These are phyloP conservation scores for Parauchenoglanis punctatus DNA, from an alignment of 2,797 vertebrate genomes.

Conservation along the genomic window DNA sequence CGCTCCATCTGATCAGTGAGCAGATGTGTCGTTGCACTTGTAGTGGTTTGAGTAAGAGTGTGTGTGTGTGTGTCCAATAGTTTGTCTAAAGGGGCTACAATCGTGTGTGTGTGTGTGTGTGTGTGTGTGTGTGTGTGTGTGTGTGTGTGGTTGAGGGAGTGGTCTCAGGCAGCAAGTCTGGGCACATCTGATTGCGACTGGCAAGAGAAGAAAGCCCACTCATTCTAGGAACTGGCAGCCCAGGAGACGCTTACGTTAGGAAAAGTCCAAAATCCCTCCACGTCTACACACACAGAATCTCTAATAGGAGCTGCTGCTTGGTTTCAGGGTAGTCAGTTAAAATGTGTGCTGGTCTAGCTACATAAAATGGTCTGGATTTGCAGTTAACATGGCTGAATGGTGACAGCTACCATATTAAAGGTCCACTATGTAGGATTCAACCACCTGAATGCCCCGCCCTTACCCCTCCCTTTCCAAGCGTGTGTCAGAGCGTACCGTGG, in stretches of 20 bases:
- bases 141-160: constrained; percentile 39
- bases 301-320: background rate
- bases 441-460: no score
- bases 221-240: constrained; percentile 72
- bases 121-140: constrained; percentile 12
- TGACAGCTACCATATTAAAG: no score
- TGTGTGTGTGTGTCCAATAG: background rate
- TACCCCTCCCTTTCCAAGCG: no score
- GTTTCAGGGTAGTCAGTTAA: background rate
- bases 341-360: background rate
- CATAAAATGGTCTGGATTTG: background rate
- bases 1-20: constrained; percentile 36
- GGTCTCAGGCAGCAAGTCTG: constrained; percentile 61
- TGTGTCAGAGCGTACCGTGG: no score
- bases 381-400: no score
- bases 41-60: constrained; percentile 15
- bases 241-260: constrained; percentile 44
- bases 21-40: constrained; percentile 47
- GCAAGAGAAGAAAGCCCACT: constrained; percentile 67
- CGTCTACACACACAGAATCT: constrained; percentile 7
- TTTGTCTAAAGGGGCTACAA: background rate
- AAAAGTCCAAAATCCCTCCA: constrained; percentile 50
- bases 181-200: constrained; percentile 78
- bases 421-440: no score
- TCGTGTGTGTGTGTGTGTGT: background rate